Conservation (phyloP, 2,113 vertebrate species). For the Stercorarius parasiticus region DNA sequence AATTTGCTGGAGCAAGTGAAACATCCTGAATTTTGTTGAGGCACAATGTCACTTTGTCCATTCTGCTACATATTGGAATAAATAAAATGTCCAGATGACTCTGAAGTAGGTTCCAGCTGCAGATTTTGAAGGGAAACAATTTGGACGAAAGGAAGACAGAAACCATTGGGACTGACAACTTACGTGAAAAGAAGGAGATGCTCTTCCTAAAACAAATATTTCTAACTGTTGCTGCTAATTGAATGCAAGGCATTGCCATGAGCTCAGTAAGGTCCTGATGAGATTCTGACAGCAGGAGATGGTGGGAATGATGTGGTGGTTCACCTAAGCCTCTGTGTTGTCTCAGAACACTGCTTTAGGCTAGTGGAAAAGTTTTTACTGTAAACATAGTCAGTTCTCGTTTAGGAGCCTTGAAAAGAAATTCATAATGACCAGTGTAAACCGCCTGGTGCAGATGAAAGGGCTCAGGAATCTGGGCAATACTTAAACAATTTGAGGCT, state of each 20-base stretch:
- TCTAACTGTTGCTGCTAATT: background rate
- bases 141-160: background rate
- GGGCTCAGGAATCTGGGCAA: background rate
- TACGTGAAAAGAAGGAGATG: background rate
- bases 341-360: background rate
- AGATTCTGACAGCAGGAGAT: background rate
- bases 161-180: background rate
- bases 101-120: background rate
- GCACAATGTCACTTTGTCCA: background rate
- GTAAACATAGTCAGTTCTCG: background rate
- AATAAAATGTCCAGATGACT: background rate
- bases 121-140: background rate
- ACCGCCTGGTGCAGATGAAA: conserved; percentile 12
- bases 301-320: background rate
- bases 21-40: background rate
- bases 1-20: background rate
- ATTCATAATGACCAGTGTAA: background rate
- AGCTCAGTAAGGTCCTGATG: background rate
- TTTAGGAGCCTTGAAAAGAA: background rate
- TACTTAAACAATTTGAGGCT: background rate
- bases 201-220: background rate
- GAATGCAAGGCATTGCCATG: background rate
- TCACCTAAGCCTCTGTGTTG: background rate
- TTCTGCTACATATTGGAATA: background rate
- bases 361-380: background rate